phyloP scores from a whole-genome alignment of 2,113 vertebrate species.

The Daubentonia madagascariensis region DNA sequence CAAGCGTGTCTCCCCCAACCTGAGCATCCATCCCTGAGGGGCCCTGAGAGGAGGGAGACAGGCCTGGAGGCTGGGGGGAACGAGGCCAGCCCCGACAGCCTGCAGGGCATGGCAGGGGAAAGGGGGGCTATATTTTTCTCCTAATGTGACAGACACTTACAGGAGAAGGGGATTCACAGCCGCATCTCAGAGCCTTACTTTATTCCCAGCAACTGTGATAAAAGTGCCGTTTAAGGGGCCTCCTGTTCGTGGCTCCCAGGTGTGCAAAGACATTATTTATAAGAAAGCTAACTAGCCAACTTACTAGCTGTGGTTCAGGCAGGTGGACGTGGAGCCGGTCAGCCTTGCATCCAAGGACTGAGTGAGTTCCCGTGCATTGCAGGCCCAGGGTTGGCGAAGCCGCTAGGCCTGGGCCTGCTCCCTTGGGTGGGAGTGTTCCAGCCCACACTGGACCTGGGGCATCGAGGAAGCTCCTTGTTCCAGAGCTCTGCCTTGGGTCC shows the following conservation, averaged over 20 bases:
- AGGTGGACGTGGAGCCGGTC: fast-evolving
- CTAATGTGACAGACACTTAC: conserved; percentile 82
- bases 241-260: conserved; percentile 61
- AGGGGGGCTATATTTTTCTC: conserved; percentile 77
- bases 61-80: background rate
- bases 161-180: conserved; percentile 78
- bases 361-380: fast-evolving
- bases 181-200: conserved; percentile 69
- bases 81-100: background rate
- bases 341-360: fast-evolving
- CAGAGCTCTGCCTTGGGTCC: too few relatives aligned
- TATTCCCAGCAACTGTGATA: conserved; percentile 82
- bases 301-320: background rate
- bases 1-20: background rate
- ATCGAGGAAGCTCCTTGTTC: background rate
- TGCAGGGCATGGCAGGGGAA: background rate
- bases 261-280: conserved; percentile 84
- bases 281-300: conserved; percentile 78
- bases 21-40: too few relatives aligned
- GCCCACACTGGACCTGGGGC: background rate
- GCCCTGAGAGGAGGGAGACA: too few relatives aligned
- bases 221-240: conserved; percentile 83
- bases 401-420: background rate
- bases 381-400: background rate
- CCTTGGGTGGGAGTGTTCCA: background rate